phyloP scores from a whole-genome alignment of 2,113 vertebrate genomes.

The Cephalopterus ornatus region DNA sequence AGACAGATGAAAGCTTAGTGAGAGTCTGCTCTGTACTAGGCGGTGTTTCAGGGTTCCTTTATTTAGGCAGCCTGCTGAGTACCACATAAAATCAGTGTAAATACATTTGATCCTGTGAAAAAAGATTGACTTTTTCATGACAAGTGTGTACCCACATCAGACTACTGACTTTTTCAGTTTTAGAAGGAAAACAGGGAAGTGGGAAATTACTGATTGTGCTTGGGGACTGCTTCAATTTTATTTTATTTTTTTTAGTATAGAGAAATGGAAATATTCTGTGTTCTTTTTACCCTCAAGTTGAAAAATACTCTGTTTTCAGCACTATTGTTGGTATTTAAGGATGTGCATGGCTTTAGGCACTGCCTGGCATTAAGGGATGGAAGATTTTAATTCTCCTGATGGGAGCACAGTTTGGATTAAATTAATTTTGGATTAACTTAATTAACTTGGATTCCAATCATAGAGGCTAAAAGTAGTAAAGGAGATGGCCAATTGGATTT shows the following conservation, averaged over 20 bases:
- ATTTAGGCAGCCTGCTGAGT: not conserved
- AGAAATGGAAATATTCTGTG: not conserved
- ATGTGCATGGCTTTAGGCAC: not conserved
- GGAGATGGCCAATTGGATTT: not conserved
- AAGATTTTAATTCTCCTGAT: not conserved
- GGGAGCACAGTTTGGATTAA: not conserved
- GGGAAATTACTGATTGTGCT: not conserved
- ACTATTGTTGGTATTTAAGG: not conserved
- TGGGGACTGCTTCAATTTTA: not conserved
- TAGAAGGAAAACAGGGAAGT: not conserved
- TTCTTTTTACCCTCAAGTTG: not conserved
- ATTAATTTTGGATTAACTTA: not conserved
- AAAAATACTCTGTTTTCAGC: not conserved
- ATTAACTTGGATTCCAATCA: not conserved
- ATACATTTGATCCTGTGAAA: not conserved
- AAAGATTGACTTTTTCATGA: not conserved
- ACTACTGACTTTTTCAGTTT: not conserved
- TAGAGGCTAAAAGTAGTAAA: not conserved
- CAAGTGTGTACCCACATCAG: not conserved
- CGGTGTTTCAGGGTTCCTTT: not conserved
- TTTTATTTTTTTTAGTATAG: not conserved
- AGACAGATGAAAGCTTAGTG: not conserved
- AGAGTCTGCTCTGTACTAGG: not conserved
- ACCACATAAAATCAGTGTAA: not conserved
- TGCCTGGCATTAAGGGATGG: not conserved